Percentiles rank a stretch among this genome's conserved stretches.
phyloP scores from a whole-genome alignment of 1,140 invertebrate species.

The Ctenoplectra terminalis region DNA sequence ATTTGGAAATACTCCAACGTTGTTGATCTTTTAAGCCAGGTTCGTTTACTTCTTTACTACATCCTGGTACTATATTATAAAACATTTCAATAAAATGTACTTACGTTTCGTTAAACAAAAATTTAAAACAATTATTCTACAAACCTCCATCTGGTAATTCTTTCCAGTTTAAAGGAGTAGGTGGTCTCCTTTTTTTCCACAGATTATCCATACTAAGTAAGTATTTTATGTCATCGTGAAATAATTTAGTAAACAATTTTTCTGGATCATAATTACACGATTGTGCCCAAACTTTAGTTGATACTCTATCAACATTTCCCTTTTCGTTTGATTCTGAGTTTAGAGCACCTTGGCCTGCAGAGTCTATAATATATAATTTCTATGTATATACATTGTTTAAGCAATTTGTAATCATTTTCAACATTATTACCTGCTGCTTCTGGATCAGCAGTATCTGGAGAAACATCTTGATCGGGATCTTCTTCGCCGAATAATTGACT shows the following conservation, averaged over 20 bases:
- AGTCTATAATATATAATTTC: slow-evolving; percentile 75
- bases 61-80: slow-evolving; percentile 79
- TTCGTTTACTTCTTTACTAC: slow-evolving; percentile 78
- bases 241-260: slow-evolving; percentile 94
- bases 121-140: neutral
- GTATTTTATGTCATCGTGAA: slow-evolving; percentile 97
- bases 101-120: neutral
- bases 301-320: slow-evolving; percentile 90
- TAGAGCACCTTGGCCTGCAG: slow-evolving; percentile 83
- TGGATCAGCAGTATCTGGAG: slow-evolving; percentile 97
- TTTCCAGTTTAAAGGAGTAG: slow-evolving; percentile 90
- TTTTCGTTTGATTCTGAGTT: slow-evolving; percentile 81
- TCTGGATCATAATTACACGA: slow-evolving; percentile 92
- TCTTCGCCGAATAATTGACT: slow-evolving; percentile 99
- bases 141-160: slow-evolving; percentile 86
- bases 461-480: slow-evolving; percentile 98
- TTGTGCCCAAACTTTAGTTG: slow-evolving; percentile 96
- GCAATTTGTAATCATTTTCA: neutral
- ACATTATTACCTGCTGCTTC: slow-evolving; percentile 86
- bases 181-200: slow-evolving; percentile 93
- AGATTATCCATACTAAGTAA: slow-evolving; percentile 97
- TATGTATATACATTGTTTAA: neutral
- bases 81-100: slow-evolving; percentile 12
- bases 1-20: slow-evolving; percentile 92
- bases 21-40: slow-evolving; percentile 88